phyloP scores from a whole-genome alignment of 2,888 invertebrate species.

The Brachypalpus laphriformis region DNA sequence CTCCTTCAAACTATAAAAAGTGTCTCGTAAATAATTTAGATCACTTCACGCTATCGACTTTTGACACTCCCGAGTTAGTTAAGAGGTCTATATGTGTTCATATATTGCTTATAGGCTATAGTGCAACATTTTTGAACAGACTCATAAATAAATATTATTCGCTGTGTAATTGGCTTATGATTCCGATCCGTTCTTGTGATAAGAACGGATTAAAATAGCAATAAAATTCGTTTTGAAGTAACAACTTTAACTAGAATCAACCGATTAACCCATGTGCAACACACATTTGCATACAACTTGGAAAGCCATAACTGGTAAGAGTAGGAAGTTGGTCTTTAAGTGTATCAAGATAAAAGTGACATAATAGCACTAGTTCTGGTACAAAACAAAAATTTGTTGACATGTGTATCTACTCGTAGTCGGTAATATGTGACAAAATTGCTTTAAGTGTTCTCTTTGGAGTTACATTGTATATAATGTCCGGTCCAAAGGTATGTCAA shows the following conservation, averaged over 20 bases:
- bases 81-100: background rate
- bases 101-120: background rate
- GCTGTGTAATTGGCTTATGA: conserved; percentile 25
- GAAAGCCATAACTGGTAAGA: background rate
- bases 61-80: background rate
- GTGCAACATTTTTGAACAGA: background rate
- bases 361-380: background rate
- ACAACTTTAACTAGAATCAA: background rate
- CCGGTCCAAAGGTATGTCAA: no score
- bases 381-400: background rate
- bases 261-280: background rate
- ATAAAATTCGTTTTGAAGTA: conserved; percentile 6
- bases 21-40: background rate
- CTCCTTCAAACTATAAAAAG: background rate
- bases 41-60: background rate
- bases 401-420: background rate
- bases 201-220: background rate
- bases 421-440: background rate
- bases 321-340: conserved; percentile 14
- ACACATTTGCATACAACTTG: conserved; percentile 18
- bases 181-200: background rate
- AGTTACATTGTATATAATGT: no score
- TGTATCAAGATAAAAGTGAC: conserved; percentile 24
- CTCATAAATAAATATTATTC: background rate
- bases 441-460: background rate